Conservation (phyloP, 2,888 invertebrate species). For the Agapetus fuscipes region DNA sequence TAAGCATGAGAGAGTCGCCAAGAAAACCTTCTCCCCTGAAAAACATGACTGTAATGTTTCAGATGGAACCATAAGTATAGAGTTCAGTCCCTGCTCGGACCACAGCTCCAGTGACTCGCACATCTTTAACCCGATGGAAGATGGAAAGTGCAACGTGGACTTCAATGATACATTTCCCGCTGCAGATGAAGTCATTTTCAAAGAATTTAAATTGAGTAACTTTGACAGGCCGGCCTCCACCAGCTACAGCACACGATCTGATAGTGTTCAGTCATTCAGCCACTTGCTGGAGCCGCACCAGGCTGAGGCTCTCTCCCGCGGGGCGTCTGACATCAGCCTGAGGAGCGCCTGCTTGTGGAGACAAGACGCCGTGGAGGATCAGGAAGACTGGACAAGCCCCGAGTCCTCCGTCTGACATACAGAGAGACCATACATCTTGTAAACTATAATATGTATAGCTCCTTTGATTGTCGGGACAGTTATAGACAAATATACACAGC, state of each 20-base stretch:
- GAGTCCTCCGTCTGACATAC: slow-evolving; percentile 36
- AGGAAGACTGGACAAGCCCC: slow-evolving; percentile 39
- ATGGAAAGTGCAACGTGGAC: slow-evolving; percentile 13
- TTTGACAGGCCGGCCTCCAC: slow-evolving; percentile 1
- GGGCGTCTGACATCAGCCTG: slow-evolving; percentile 28
- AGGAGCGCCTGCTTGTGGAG: slow-evolving; percentile 36
- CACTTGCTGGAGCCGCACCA: slow-evolving; percentile 41
- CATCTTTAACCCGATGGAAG: slow-evolving; percentile 9
- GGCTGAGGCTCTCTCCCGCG: slow-evolving; percentile 36
- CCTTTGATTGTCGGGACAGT: no score
- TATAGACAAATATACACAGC: no score
- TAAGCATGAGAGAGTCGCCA: slow-evolving; percentile 6
- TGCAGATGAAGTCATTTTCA: slow-evolving; percentile 8
- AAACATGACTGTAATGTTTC: slow-evolving; percentile 25
- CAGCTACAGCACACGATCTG: slow-evolving; percentile 23
- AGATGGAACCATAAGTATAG: slow-evolving; percentile 28
- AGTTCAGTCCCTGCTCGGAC: slow-evolving; percentile 38
- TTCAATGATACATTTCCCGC: slow-evolving; percentile 10
- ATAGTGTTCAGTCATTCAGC: slow-evolving; percentile 31
- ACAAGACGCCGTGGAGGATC: slow-evolving; percentile 35
- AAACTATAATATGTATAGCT: no score
- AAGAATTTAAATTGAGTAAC: slow-evolving; percentile 8
- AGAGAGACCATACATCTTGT: no score
- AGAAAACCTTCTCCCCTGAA: slow-evolving; percentile 25
- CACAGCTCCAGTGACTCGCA: slow-evolving; percentile 36